Evolutionary conservation across 2,113 vertebrate species (phyloP), one percentile per base, ranked within the genome.

Genomic region (Bufo bufo): DNA sequence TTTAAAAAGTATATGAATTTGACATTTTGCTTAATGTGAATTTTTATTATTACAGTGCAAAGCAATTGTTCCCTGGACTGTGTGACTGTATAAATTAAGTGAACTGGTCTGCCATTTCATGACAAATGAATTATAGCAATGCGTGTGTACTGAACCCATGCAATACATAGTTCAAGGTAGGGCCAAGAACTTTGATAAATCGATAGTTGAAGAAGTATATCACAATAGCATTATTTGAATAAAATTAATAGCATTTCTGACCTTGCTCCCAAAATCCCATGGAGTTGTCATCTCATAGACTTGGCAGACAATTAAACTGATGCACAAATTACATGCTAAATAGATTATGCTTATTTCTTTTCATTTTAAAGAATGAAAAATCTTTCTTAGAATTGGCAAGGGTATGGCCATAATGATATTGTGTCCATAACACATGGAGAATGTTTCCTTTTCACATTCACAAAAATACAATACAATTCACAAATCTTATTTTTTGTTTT

Each of bases 231-330:
- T 52, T 75, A 63, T 74, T 83, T 88, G 17, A 75, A 83, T 65
- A 19, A 77, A 77, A 77, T 83, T 84, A 82, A 87, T 86, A 49
- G 69, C 69, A 59, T 75, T 83, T 78, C 13, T 84, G 87, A 71
- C 71, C 69, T 71, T 50, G 71, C 16, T 33, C 47, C 85, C 45
- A 79, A 80, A 80, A 54, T 80, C 77, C 13, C 47, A 71, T 43
- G 50, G 61, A 56, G 49, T 63, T 88, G 87, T 84, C 87, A 83
- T 77, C 58, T 88, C 58, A 50, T 33, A n/a, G 23, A 75, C 43
- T 33, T 61, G 12, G 71, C 80, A 88, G 79, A 71, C 72, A 83
- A 88, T 88, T 88, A 88, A 84, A 88, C 54, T 83, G 80, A 83
- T 59, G 56, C n/a, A 58, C 66, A 88, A 84, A 88, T 88, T 83